A percentile compares a stretch with the other conserved stretches of the same genome.
Evolutionary conservation across 2,113 vertebrate species (phyloP).

Genomic region (Spea bombifrons): DNA sequence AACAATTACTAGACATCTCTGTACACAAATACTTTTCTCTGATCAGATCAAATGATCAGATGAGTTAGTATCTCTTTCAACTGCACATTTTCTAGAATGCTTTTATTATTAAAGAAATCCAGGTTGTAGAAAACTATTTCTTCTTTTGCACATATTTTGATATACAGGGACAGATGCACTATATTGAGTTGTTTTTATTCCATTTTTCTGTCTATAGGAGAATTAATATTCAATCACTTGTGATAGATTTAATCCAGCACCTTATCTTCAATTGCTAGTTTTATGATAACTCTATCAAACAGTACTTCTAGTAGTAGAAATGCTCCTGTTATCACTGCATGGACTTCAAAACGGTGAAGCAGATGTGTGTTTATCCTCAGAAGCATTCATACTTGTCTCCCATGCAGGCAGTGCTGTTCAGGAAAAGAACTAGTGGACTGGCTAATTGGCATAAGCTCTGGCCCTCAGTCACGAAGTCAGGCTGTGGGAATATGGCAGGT

Average conservation of each 20-base stretch:
- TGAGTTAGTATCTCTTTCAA: too few relatives aligned
- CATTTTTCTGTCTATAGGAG: too few relatives aligned
- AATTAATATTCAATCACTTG: too few relatives aligned
- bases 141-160: too few relatives aligned
- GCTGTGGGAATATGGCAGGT: constrained; percentile 89
- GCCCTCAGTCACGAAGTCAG: constrained; percentile 77
- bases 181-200: too few relatives aligned
- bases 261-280: neutral
- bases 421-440: constrained; percentile 88
- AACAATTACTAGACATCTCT: neutral
- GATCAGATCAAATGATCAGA: too few relatives aligned
- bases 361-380: neutral
- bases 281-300: neutral
- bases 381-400: neutral
- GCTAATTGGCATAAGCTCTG: constrained; percentile 72
- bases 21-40: neutral
- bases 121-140: too few relatives aligned
- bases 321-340: neutral
- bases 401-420: constrained; percentile 79
- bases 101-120: too few relatives aligned
- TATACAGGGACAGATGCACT: too few relatives aligned
- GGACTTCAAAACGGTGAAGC: neutral
- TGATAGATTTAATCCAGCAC: too few relatives aligned
- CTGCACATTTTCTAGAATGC: too few relatives aligned
- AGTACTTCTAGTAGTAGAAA: neutral